Base-by-base conservation (phyloP, 2,113 vertebrate species). In the Sakesphorus luctuosus region DNA sequence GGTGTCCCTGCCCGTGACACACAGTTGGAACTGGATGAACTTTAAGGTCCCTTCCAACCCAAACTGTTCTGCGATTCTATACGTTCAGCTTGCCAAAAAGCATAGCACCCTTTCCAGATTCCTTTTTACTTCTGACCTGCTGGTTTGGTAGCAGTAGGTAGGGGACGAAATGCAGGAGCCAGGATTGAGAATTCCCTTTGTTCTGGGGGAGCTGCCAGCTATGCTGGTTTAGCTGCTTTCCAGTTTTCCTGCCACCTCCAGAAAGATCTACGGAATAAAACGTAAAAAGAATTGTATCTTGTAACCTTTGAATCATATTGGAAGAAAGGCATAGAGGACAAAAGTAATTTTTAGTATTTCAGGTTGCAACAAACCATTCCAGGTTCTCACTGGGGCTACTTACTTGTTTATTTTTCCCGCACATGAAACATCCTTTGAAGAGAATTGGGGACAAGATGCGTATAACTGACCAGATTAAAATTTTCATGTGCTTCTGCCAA, bases 401-500 rank as follows among this genome's bases (percentile, higher is more conserved):
- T 47, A 8, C 24, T 80, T 68, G n/a, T 44, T 81, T 79, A 5
- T 49, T 75, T 55, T 3, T 1, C 3, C 33, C 33, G 24, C 11
- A 6, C 29, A 19, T 11, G 10, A 63, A 84, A 38, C 71, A 62
- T 2, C 29, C 13, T 18, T 25, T 90, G 59, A 58, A 13, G 40
- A 67, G 35, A 80, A 74, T 24, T 53, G 40, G 35, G 52, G 52
- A 56, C 56, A 71, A 47, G 55, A 25, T 47, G 7, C 7, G 1
- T 59, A 2, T 92, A 97, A 96, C 88, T 96, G 97, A 94, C 96
- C 96, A 90, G 95, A 96, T 95, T 93, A 97, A 93, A 97, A 96
- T 97, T 81, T 97, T 97, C 89, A 89, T 95, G 93, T 31, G 33
- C 85, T 96, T 96, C 94, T 97, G 86, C 96, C 96, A 96, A 96